phyloP scores from a whole-genome alignment of 2,888 invertebrate genomes.

The Belgica antarctica region DNA sequence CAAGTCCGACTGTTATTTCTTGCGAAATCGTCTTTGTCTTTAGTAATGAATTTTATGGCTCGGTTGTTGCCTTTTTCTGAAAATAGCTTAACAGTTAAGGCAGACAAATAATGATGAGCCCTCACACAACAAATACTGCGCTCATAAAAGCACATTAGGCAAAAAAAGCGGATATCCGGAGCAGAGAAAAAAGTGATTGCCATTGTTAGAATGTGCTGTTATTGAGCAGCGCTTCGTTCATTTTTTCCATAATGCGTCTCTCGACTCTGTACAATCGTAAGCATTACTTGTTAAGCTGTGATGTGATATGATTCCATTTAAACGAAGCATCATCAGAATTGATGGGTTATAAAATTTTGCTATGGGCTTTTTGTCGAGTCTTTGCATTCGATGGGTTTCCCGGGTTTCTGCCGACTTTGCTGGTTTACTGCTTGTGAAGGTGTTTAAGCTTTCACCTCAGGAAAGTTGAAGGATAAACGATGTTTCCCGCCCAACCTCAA shows the following conservation, averaged over 20 bases:
- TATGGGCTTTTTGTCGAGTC: not conserved
- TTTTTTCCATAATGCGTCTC: conserved; percentile 8
- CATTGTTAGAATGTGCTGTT: conserved; percentile 16
- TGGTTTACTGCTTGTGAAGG: conserved; percentile 6
- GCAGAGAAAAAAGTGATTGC: conserved; percentile 30
- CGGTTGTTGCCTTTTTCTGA: not conserved
- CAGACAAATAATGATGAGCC: not conserved
- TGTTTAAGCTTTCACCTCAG: not conserved
- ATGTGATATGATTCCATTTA: conserved; percentile 20
- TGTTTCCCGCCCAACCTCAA: conserved; percentile 2
- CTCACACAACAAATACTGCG: not conserved
- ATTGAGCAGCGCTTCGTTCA: conserved; percentile 13
- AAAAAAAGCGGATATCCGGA: conserved; percentile 40
- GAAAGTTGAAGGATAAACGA: conserved; percentile 1
- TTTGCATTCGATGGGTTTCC: not conserved
- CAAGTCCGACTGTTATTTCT: not conserved
- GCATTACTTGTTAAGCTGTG: not conserved
- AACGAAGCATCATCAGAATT: not conserved
- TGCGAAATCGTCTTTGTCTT: not conserved
- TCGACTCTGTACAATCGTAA: conserved; percentile 1
- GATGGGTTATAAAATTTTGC: not conserved
- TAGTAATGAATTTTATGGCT: not conserved
- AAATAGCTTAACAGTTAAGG: not conserved
- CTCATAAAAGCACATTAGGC: conserved; percentile 25
- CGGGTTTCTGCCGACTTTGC: not conserved